Evolutionary conservation across 2,113 vertebrate species (phyloP).

Genomic region (Platichthys stellatus): DNA sequence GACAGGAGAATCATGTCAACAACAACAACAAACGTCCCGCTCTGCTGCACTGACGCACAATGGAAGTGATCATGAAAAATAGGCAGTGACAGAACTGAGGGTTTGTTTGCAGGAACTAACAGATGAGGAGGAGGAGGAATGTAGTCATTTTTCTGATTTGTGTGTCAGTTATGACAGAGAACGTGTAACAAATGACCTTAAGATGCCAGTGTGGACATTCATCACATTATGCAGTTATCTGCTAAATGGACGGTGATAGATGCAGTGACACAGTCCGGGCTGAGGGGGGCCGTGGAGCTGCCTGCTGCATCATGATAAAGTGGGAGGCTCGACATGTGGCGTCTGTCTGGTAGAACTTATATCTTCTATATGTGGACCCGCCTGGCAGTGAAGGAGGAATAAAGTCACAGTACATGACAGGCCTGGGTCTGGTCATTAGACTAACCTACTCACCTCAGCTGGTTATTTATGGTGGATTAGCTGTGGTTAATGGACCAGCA

Average conservation of each 20-base stretch:
- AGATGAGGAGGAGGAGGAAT: background rate
- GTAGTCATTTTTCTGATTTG: background rate
- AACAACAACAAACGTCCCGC: background rate
- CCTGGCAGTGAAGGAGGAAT: background rate
- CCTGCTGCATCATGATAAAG: background rate
- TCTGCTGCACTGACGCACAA: background rate
- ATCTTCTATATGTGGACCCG: background rate
- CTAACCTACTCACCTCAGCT: constrained; percentile 11
- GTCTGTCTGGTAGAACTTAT: background rate
- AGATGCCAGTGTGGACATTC: background rate
- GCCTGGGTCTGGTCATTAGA: background rate
- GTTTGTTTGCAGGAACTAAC: background rate
- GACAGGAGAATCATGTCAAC: constrained; percentile 2
- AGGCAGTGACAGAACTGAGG: background rate
- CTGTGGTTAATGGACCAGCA: constrained; percentile 26
- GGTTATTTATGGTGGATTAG: background rate
- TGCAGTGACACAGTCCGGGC: background rate
- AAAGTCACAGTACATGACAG: background rate
- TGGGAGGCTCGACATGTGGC: background rate
- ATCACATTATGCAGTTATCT: background rate
- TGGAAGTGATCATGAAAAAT: background rate
- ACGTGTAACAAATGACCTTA: constrained; percentile 4
- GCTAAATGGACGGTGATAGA: background rate
- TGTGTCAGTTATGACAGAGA: background rate
- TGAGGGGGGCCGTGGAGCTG: background rate